A percentile compares a stretch with the other conserved stretches of the same genome.
Evolutionary conservation across 2,888 invertebrate genomes (phyloP).

Genomic region (Dynastes grantii): DNA sequence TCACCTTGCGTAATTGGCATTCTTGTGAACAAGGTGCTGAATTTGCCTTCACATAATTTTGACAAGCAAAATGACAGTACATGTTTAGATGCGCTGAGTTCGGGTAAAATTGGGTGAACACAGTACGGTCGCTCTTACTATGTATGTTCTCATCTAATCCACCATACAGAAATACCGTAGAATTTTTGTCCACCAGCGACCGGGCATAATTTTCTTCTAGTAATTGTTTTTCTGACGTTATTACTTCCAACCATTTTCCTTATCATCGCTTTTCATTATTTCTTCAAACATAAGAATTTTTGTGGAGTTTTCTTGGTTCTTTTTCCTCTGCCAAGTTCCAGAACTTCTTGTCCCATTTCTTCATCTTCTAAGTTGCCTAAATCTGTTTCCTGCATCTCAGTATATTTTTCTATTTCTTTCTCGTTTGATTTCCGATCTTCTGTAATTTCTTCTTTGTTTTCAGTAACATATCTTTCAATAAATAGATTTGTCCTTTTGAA

Average conservation of each 20-base stretch:
- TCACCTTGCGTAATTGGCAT: too few relatives aligned
- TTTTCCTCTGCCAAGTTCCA: neutral
- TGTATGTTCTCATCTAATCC: neutral
- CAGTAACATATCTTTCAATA: neutral
- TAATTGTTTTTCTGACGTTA: too few relatives aligned
- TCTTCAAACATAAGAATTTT: slow-evolving; percentile 25
- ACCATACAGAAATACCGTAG: too few relatives aligned
- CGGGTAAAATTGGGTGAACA: too few relatives aligned
- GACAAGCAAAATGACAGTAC: too few relatives aligned
- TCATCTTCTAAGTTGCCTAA: neutral
- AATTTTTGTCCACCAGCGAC: too few relatives aligned
- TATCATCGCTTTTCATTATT: slow-evolving; percentile 9
- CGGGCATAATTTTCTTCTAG: too few relatives aligned
- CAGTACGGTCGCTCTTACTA: neutral
- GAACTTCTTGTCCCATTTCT: neutral
- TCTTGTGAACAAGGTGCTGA: too few relatives aligned
- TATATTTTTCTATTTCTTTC: neutral
- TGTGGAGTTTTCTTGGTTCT: slow-evolving; percentile 13
- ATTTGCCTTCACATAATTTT: too few relatives aligned
- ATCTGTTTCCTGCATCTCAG: neutral
- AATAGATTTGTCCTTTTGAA: neutral
- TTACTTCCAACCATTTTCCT: neutral
- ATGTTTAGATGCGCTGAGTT: too few relatives aligned
- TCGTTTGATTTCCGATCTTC: neutral
- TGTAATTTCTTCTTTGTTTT: neutral